These are phyloP conservation scores for Zygogramma bicolorata DNA, from an alignment of 2,888 invertebrate species.

Conservation along the genomic window DNA sequence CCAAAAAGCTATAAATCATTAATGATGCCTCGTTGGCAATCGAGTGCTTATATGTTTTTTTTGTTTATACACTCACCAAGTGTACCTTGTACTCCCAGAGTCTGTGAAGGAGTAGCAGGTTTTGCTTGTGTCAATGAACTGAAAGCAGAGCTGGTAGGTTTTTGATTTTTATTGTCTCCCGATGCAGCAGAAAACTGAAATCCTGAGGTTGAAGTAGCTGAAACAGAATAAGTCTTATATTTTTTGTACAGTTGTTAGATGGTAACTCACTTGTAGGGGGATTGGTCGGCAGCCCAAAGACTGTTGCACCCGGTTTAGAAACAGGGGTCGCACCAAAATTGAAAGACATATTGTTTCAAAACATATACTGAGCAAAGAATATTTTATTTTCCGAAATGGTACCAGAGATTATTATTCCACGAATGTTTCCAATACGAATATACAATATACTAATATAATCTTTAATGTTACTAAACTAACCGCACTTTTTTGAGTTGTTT, in stretches of 20 bases:
- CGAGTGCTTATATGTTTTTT: no score
- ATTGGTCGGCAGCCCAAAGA: constrained; percentile 62
- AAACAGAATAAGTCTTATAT: constrained; percentile 9
- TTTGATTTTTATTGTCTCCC: constrained; percentile 46
- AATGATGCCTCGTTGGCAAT: no score
- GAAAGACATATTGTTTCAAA: constrained; percentile 54
- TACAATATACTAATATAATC: no score
- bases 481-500: no score
- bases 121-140: constrained; percentile 42
- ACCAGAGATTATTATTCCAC: no score
- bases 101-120: constrained; percentile 27
- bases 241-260: no score
- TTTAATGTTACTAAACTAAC: no score
- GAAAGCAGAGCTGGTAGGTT: constrained; percentile 39
- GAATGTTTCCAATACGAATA: no score
- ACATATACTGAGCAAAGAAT: neutral
- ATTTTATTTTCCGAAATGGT: no score
- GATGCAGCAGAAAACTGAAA: constrained; percentile 46
- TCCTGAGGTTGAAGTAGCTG: constrained; percentile 36
- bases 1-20: no score
- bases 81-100: neutral
- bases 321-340: constrained; percentile 55
- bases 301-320: constrained; percentile 55
- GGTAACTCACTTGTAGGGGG: constrained; percentile 51
- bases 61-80: constrained; percentile 17